Conservation (phyloP, 1,140 invertebrate species). For the Euwallacea similis region DNA sequence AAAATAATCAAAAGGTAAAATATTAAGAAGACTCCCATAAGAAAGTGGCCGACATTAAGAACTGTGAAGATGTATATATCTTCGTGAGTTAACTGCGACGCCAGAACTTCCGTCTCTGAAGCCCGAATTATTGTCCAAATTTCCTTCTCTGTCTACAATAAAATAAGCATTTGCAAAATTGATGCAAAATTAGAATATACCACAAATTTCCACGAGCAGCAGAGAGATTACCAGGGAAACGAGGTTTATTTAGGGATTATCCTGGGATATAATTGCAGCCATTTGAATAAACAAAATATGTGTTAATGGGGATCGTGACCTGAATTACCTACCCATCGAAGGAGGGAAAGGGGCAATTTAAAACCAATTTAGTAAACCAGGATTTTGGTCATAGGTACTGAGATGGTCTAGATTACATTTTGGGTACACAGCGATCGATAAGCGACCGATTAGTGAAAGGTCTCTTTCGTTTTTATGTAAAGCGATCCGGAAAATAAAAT, state of each 20-base stretch:
- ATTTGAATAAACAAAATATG: conserved; percentile 9
- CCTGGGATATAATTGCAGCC: conserved; percentile 20
- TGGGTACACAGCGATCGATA: no score
- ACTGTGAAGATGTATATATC: no score
- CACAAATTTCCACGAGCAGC: neutral
- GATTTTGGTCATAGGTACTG: neutral
- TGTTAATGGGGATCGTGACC: conserved; percentile 26
- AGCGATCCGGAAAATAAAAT: conserved; percentile 9
- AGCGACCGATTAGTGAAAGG: no score
- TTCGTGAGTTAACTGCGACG: neutral
- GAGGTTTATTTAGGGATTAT: conserved; percentile 24
- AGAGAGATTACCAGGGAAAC: neutral
- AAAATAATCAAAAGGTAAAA: no score
- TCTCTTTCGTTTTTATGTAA: neutral
- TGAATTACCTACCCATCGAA: conserved; percentile 13
- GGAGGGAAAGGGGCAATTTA: conserved; percentile 18
- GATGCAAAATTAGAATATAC: neutral
- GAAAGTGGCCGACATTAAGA: no score
- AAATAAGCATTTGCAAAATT: no score
- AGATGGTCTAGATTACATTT: no score
- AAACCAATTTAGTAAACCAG: conserved; percentile 14
- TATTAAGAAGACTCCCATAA: no score
- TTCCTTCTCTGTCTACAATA: no score
- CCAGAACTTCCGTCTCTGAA: neutral
- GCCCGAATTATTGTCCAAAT: neutral